These are phyloP conservation scores for Anas bahamensis DNA, from an alignment of 2,797 vertebrate species.

Conservation along the genomic window DNA sequence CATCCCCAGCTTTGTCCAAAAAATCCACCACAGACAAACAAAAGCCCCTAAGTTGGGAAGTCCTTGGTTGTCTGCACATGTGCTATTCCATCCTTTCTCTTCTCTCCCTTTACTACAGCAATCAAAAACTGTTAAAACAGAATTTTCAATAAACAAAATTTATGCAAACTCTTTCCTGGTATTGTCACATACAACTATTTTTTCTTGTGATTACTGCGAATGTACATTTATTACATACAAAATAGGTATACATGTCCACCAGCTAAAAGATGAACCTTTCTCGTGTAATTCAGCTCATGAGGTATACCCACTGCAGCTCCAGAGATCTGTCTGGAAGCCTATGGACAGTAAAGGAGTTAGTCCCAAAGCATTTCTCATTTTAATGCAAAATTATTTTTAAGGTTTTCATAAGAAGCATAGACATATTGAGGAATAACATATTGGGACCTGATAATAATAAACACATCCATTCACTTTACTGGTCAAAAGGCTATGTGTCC, in stretches of 20 bases:
- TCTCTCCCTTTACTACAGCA: not conserved
- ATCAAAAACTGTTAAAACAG: not conserved
- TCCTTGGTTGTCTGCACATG: not conserved
- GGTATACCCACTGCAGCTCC: not conserved
- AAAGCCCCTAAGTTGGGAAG: not conserved
- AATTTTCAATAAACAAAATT: not conserved
- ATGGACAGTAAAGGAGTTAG: not conserved
- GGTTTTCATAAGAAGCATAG: not conserved
- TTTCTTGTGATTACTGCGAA: not conserved
- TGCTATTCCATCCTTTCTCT: not conserved
- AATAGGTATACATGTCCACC: not conserved
- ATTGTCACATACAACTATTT: not conserved
- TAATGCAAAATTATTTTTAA: not conserved
- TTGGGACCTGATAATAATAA: not conserved
- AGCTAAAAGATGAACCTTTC: not conserved
- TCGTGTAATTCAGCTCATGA: not conserved
- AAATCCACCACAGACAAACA: not conserved
- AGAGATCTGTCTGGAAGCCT: not conserved
- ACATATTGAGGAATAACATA: not conserved
- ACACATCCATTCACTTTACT: not conserved
- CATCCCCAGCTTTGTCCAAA: not conserved
- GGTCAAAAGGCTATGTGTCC: not conserved
- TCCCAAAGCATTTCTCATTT: not conserved
- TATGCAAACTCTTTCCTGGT: not conserved
- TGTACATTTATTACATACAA: not conserved